Base-by-base conservation (phyloP, 2,113 vertebrate genomes). In the Rhinopomastus cyanomelas region DNA sequence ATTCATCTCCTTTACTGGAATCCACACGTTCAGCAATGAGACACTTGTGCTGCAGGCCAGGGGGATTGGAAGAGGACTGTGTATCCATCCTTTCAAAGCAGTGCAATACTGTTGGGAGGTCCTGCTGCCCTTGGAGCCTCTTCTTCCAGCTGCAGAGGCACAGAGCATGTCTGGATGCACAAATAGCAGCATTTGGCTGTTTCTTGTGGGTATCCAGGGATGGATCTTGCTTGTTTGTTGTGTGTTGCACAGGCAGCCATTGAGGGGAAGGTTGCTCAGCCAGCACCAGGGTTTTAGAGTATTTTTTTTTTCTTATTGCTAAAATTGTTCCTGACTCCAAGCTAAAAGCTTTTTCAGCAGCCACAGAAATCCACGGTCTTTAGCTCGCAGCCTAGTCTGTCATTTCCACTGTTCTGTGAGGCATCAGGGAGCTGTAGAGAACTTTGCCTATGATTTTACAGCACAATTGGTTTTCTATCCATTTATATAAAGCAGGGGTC, bases 331-430 rank as follows among this genome's bases (percentile, higher is more conserved):
- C n/a, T 32, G 61, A 59, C 57, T 84, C 10, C 1, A 49, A 95
- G 61, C 62, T 60, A 60, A 53, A 69, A 53, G 72, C 21, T 76
- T 60, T 67, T 80, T 49, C 60, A 88, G 73, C 22, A 90, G 88
- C 86, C 88, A 86, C 46, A 92, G 55, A 85, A 88, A 91, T 80
- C 30, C 53, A 44, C 17, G 62, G 74, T 51, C 36, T 90, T 56
- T 18, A 79, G 80, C 64, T 91, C 51, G 30, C 36, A 49, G 81
- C n/a, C 20, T 34, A 20, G n/a, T 62, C 25, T 86, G 52, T 78
- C 39, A 88, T 92, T 88, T 60, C 44, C 34, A 16, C 75, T 89
- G 14, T 79, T 91, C 53, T 67, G 68, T 71, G 71, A 79, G 53
- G 52, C 20, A 57, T 62, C 9, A 25, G 82, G 49, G 60, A 62